A percentile compares a stretch with the other conserved stretches of the same genome.
Evolutionary conservation across 2,113 vertebrate species (phyloP).

Genomic region (Uria lomvia): DNA sequence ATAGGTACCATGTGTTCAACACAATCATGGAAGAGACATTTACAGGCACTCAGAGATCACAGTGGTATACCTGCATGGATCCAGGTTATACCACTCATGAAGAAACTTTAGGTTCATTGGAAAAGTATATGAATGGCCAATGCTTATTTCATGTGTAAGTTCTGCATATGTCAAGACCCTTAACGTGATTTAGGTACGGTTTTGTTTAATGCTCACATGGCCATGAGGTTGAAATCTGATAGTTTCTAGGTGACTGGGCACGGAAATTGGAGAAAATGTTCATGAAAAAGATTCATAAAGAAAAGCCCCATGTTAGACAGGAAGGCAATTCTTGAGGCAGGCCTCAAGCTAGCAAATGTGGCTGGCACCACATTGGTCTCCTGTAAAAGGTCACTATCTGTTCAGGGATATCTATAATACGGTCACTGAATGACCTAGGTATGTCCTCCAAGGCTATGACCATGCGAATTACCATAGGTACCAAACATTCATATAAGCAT

Average conservation of each 20-base stretch:
- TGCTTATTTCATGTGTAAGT: neutral
- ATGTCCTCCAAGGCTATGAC: neutral
- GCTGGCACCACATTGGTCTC: neutral
- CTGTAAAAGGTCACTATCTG: neutral
- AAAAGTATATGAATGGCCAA: neutral
- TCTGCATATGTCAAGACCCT: neutral
- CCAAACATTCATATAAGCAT: neutral
- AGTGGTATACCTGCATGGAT: neutral
- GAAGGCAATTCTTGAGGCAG: neutral
- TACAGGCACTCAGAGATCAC: neutral
- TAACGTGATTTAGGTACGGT: neutral
- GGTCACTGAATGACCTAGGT: accelerated
- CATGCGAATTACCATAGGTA: neutral
- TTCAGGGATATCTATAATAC: neutral
- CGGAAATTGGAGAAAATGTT: neutral
- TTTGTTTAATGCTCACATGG: neutral
- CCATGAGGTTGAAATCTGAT: neutral
- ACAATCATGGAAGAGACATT: neutral
- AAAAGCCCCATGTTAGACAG: neutral
- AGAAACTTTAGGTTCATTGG: neutral
- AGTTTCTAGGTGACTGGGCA: neutral
- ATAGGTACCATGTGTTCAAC: slow-evolving; percentile 39
- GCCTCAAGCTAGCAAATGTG: neutral
- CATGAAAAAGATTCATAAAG: neutral
- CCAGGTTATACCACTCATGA: neutral